phyloP scores from a whole-genome alignment of 2,113 vertebrate species.

The Proterorhinus semilunaris region DNA sequence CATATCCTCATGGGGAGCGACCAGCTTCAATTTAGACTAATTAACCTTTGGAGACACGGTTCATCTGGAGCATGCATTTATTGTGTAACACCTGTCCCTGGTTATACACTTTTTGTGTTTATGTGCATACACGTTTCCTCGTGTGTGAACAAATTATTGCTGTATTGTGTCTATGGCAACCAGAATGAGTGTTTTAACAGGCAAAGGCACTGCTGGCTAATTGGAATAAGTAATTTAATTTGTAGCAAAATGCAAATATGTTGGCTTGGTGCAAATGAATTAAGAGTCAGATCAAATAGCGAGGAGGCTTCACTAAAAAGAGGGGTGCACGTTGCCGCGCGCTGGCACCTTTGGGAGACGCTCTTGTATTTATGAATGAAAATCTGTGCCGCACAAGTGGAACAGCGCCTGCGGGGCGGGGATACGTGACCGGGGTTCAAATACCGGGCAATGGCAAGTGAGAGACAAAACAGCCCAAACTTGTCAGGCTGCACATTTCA shows the following conservation, averaged over 20 bases:
- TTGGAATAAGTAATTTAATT: conserved; percentile 37
- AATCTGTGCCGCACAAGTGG: conserved; percentile 47
- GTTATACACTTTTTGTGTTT: background rate
- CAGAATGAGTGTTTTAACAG: conserved; percentile 3
- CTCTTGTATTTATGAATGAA: conserved; percentile 67
- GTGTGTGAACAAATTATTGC: conserved; percentile 1
- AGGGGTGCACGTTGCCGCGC: conserved; percentile 19
- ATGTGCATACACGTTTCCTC: conserved; percentile 6
- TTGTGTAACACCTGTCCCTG: background rate
- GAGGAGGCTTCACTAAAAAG: background rate
- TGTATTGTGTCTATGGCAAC: conserved; percentile 51
- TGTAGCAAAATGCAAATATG: conserved; percentile 42
- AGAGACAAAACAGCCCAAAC: conserved; percentile 3
- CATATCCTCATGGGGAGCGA: conserved; percentile 10
- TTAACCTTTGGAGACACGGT: conserved; percentile 4
- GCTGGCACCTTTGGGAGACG: conserved; percentile 28
- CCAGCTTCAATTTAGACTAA: conserved; percentile 4
- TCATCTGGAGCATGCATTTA: conserved; percentile 20
- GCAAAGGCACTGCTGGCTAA: conserved; percentile 35
- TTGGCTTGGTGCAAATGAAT: conserved; percentile 31
- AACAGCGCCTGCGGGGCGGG: conserved; percentile 34
- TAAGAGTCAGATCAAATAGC: conserved; percentile 14
- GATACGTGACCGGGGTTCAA: conserved; percentile 50
- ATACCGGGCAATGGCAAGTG: conserved; percentile 30
- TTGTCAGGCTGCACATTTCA: background rate